Evolutionary conservation across 2,113 vertebrate species (phyloP).

Genomic region (human): DNA sequence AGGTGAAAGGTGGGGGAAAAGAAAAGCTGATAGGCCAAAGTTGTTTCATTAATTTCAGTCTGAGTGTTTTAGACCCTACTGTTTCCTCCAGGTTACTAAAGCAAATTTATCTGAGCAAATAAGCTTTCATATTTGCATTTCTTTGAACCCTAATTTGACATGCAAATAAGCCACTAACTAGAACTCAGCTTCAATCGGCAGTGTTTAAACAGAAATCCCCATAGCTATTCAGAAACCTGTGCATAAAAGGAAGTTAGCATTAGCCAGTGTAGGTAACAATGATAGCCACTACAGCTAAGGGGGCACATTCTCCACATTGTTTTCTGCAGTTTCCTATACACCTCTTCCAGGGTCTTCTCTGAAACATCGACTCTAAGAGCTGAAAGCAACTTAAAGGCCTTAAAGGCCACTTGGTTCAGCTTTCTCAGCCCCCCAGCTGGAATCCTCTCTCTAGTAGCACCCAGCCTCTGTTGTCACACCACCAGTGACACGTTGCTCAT

Average conservation of each 20-base stretch:
- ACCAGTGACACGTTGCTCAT: not conserved
- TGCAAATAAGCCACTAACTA: conserved; percentile 75
- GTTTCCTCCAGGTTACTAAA: conserved; percentile 79
- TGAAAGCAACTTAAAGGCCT: not conserved
- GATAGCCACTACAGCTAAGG: not conserved
- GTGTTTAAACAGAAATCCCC: conserved; percentile 74
- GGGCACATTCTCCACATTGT: not conserved
- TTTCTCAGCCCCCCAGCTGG: not conserved
- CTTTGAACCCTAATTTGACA: conserved; percentile 78
- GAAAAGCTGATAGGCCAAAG: not conserved
- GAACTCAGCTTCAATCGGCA: conserved; percentile 37
- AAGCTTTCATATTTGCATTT: conserved; percentile 76
- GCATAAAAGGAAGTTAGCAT: not conserved
- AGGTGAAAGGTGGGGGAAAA: not conserved
- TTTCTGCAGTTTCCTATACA: not conserved
- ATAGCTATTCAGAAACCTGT: not conserved
- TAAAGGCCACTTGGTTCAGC: not conserved
- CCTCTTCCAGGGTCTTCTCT: not conserved
- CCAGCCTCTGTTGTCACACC: not conserved
- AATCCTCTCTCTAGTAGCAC: not conserved
- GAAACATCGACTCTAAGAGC: not conserved
- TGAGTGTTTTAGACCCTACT: conserved; percentile 57
- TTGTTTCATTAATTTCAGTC: conserved; percentile 54
- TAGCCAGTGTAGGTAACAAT: not conserved
- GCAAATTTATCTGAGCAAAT: conserved; percentile 77